phyloP scores from a whole-genome alignment of 2,888 invertebrate genomes.

The Euplagia quadripunctaria region DNA sequence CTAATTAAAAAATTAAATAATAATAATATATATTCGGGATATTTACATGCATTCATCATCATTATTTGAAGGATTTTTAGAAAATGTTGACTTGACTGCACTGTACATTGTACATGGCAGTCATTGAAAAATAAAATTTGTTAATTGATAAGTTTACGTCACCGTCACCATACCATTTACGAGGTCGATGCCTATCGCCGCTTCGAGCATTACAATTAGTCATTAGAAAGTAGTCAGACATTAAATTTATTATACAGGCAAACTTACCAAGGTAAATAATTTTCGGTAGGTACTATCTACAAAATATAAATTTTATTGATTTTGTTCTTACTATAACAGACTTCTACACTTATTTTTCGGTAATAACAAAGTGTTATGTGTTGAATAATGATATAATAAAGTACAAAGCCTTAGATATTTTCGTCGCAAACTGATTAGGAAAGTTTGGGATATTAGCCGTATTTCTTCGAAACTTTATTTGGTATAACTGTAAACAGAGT shows the following conservation, averaged over 20 bases:
- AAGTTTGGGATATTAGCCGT: constrained; percentile 6
- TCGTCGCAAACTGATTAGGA: constrained; percentile 22
- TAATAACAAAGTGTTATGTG: constrained; percentile 6
- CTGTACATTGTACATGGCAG: too few species aligned
- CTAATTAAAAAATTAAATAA: too few species aligned
- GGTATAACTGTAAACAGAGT: not conserved
- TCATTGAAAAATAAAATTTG: not conserved
- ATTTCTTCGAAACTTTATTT: constrained; percentile 13
- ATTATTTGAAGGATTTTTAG: too few species aligned
- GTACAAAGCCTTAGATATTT: constrained; percentile 34
- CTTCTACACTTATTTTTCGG: constrained; percentile 14
- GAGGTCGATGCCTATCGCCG: not conserved
- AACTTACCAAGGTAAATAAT: not conserved
- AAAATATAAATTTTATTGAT: constrained; percentile 4
- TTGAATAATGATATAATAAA: constrained; percentile 21
- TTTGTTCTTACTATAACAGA: not conserved
- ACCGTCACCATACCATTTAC: not conserved
- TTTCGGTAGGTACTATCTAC: not conserved
- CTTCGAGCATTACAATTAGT: not conserved
- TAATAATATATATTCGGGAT: too few species aligned
- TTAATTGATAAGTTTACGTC: not conserved
- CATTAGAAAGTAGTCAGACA: not conserved
- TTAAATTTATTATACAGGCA: not conserved
- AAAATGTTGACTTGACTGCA: too few species aligned
- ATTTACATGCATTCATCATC: too few species aligned